These are phyloP conservation scores for Lycocorax pyrrhopterus DNA, from an alignment of 2,113 vertebrate genomes.

Conservation along the genomic window DNA sequence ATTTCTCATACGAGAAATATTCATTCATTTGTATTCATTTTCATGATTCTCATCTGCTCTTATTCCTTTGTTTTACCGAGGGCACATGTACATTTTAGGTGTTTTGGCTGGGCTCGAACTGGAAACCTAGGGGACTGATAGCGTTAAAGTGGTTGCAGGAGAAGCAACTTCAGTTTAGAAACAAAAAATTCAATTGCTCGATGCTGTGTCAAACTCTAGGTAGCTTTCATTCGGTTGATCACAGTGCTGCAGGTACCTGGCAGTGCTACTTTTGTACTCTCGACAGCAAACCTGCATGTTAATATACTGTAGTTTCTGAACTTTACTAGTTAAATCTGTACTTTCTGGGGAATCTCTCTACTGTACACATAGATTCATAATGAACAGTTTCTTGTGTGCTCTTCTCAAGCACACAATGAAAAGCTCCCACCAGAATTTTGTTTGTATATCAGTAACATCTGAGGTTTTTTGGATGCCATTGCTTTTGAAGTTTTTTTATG, in stretches of 20 bases:
- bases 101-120: not conserved
- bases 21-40: constrained; percentile 40
- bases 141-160: not conserved
- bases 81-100: not conserved
- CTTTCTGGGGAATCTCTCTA: not conserved
- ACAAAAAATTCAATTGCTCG: not conserved
- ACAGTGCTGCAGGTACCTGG: not conserved
- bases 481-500: not conserved
- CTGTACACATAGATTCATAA: not conserved
- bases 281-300: not conserved
- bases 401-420: not conserved
- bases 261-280: not conserved
- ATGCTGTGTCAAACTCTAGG: not conserved
- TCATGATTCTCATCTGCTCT: constrained; percentile 17
- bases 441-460: not conserved
- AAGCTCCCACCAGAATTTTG: not conserved
- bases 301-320: not conserved
- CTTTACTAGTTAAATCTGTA: not conserved
- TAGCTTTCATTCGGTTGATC: not conserved
- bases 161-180: not conserved
- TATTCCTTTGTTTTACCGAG: not conserved
- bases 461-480: not conserved
- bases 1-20: constrained; percentile 21
- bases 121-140: not conserved
- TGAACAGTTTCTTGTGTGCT: not conserved